phyloP scores from a whole-genome alignment of 2,888 invertebrate genomes.

The Ypsolopha scabrella region DNA sequence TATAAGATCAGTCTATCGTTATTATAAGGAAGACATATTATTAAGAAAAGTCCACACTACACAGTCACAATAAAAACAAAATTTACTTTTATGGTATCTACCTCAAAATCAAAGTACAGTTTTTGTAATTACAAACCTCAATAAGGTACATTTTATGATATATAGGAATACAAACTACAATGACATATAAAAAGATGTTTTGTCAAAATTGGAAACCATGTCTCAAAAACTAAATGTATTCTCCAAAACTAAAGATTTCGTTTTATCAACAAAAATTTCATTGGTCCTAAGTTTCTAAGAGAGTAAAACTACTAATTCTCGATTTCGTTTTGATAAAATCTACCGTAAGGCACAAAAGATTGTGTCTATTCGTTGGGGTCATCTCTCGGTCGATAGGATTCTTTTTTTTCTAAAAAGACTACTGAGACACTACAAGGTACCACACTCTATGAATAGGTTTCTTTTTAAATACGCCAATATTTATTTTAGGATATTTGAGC shows the following conservation, averaged over 20 bases:
- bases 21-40: conserved; percentile 45
- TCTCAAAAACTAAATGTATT: no score
- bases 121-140: no score
- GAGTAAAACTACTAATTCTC: not conserved
- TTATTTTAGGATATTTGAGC: not conserved
- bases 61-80: not conserved
- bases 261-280: not conserved
- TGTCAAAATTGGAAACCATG: no score
- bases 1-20: conserved; percentile 54
- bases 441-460: not conserved
- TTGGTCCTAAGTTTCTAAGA: conserved; percentile 2
- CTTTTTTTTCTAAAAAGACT: conserved; percentile 13
- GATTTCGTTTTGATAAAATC: conserved; percentile 22
- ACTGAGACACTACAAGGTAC: not conserved
- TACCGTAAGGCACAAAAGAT: conserved; percentile 57
- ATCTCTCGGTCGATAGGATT: conserved; percentile 51
- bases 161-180: not conserved
- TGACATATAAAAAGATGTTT: not conserved
- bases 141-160: no score
- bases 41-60: conserved; percentile 2
- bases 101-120: no score
- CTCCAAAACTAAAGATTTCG: no score
- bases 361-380: conserved; percentile 42
- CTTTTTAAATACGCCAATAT: not conserved
- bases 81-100: not conserved